Evolutionary conservation across 2,797 vertebrate species (phyloP), one percentile per base, ranked within the genome.

Genomic region (Echiichthys vipera): DNA sequence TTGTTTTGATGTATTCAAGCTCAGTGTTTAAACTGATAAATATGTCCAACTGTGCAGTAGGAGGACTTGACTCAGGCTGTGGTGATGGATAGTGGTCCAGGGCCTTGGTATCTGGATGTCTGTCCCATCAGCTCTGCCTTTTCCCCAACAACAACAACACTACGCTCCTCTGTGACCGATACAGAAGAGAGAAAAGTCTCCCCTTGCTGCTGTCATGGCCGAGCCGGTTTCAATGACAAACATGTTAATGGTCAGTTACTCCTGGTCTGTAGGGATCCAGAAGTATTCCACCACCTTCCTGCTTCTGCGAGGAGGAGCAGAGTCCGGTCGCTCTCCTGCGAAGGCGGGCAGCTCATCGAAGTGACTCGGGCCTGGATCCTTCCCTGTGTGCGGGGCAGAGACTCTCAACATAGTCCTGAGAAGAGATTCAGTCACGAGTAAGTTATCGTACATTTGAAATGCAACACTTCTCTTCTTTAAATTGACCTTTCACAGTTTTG

Each of bases 231-330:
- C 1, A 5, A 11, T 24, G 18, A 25, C 5, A 14, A n/a, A 20
- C n/a, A 5, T 1, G 3, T 34, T 2, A 0, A 8, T 9, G 0
- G 6, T 5, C 0, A 3, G 0, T 84, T 72, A 93, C 12, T 94
- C 91, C 77, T 95, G 89, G 47, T 95, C 94, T 7, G 94, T 94
- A 0, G 94, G 94, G 71, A 96, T 94, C 94, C 95, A 95, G 84
- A 95, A 96, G 67, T 95, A 95, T 0, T 95, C 93, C 65, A 95
- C 93, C 34, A 94, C 84, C 83, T 93, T 95, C 76, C 91, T 92
- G 84, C 88, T 84, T 32, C 90, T 91, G 65, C 93, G 85, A 0
- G 80, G 22, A 1, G 84, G 65, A 0, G 77, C 80, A 0, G 89
- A 89, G 58, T 95, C 90, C 0, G 87, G 85, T 1, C 83, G 62